Percentiles rank a stretch among this genome's conserved stretches.
Evolutionary conservation across 2,888 invertebrate species (phyloP).

Genomic region (Uloborus plumipes): DNA sequence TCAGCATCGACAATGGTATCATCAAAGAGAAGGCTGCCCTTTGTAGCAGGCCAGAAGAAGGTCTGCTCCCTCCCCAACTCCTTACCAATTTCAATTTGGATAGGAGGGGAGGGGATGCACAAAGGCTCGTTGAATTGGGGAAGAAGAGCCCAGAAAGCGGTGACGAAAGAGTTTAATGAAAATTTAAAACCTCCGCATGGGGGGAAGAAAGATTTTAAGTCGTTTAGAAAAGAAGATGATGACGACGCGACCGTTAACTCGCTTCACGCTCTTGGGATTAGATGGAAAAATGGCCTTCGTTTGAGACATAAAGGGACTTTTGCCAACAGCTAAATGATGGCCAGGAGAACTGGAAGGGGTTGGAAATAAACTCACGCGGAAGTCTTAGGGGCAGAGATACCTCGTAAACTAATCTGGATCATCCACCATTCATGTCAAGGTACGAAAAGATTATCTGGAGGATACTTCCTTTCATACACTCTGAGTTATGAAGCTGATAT

Average conservation of each 20-base stretch:
- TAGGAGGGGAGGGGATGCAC: conserved; percentile 12
- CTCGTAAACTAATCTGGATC: conserved; percentile 64
- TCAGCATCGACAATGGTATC: conserved; percentile 50
- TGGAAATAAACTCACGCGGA: conserved; percentile 47
- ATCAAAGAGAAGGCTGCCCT: conserved; percentile 45
- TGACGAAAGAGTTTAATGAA: conserved; percentile 65
- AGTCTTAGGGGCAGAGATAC: conserved; percentile 52
- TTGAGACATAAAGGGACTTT: conserved; percentile 20
- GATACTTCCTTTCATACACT: conserved; percentile 18
- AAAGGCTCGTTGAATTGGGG: conserved; percentile 1
- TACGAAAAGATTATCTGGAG: conserved; percentile 37
- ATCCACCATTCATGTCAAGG: conserved; percentile 42
- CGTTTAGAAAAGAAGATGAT: conserved; percentile 32
- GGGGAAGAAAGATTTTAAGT: conserved; percentile 8
- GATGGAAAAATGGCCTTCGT: conserved; percentile 32
- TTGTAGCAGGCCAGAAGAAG: conserved; percentile 18
- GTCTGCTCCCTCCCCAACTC: background rate
- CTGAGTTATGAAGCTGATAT: conserved; percentile 41
- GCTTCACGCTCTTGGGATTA: conserved; percentile 51
- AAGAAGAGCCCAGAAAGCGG: conserved; percentile 22
- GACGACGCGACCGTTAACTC: conserved; percentile 27
- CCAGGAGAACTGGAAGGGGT: conserved; percentile 22
- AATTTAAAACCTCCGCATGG: conserved; percentile 51
- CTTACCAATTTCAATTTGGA: conserved; percentile 35
- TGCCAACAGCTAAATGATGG: conserved; percentile 26